Percentiles rank a stretch among this genome's conserved stretches.
These are phyloP conservation scores for Nemoura dubitans DNA, from an alignment of 2,888 invertebrate species.

Conservation along the genomic window DNA sequence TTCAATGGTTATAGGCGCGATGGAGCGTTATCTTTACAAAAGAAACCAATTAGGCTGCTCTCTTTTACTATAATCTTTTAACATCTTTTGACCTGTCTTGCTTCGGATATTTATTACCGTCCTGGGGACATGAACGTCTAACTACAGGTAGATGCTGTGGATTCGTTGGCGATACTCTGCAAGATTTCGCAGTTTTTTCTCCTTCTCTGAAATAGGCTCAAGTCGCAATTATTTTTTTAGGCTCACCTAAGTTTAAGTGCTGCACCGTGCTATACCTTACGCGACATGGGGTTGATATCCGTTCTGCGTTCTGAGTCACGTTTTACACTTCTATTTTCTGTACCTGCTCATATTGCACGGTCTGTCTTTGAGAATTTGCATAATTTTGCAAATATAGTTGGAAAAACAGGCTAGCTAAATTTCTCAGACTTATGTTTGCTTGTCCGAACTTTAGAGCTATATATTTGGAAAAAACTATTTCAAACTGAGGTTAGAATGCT, in stretches of 20 bases:
- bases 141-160: neutral
- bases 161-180: neutral
- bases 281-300: neutral
- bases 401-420: too few species aligned
- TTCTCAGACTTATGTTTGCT: too few species aligned
- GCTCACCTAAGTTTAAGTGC: too few species aligned
- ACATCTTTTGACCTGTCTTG: neutral
- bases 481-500: too few species aligned
- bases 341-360: neutral
- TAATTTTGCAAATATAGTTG: neutral
- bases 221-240: too few species aligned
- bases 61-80: constrained; percentile 3
- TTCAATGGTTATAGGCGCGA: neutral
- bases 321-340: neutral
- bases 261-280: too few species aligned
- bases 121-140: neutral
- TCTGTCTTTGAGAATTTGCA: neutral
- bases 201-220: too few species aligned
- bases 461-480: too few species aligned
- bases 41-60: neutral
- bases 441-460: too few species aligned
- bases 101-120: neutral
- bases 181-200: too few species aligned
- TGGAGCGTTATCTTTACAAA: neutral
- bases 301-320: neutral